Conservation (phyloP, 2,113 vertebrate genomes). For the Mesitornis unicolor region DNA sequence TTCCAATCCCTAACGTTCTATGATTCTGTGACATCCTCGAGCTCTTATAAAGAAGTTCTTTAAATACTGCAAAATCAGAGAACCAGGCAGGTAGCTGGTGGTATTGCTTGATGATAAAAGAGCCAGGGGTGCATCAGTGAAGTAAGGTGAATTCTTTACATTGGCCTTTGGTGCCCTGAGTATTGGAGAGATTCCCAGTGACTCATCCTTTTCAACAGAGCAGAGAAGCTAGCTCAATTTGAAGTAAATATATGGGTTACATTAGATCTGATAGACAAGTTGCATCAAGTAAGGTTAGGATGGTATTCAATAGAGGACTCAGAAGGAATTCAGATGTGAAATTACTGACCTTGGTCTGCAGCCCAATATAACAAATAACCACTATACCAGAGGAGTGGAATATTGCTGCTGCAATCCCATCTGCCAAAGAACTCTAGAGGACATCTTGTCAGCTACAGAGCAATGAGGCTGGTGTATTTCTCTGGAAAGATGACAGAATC, state of each 20-base stretch:
- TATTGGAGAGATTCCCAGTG: background rate
- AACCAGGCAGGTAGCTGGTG: background rate
- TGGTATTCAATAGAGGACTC: background rate
- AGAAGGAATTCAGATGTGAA: background rate
- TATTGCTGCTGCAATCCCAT: background rate
- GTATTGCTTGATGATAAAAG: background rate
- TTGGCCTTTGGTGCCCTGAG: background rate
- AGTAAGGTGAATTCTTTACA: background rate
- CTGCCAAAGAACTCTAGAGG: background rate
- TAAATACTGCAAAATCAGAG: background rate
- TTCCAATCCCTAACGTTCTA: no score
- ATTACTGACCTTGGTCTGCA: background rate
- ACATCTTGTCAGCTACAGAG: background rate
- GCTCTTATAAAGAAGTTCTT: background rate
- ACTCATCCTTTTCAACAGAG: background rate
- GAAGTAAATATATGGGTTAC: background rate
- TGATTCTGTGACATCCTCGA: no score
- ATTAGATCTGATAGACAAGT: background rate
- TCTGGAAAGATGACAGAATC: background rate
- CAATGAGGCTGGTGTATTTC: background rate
- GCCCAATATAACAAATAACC: background rate
- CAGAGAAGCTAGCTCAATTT: background rate
- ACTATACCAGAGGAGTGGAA: rapidly evolving
- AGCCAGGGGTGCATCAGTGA: background rate
- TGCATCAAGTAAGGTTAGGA: background rate